phyloP scores from a whole-genome alignment of 2,888 invertebrate genomes.

The Argyra leucocephala region DNA sequence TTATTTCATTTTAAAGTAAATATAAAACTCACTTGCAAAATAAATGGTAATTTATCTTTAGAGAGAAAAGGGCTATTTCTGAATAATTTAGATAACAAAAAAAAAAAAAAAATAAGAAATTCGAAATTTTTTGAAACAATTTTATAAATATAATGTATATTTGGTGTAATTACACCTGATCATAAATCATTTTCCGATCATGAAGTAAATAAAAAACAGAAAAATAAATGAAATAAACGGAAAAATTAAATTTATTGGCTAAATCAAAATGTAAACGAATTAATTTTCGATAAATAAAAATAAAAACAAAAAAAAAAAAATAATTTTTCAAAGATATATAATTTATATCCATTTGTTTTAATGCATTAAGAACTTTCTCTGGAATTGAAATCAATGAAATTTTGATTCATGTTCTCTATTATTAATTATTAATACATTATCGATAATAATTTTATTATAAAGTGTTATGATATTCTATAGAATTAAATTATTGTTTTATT shows the following conservation, averaged over 20 bases:
- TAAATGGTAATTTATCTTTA: not conserved
- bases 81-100: not conserved
- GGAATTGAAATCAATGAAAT: too few species aligned
- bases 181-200: not conserved
- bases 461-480: too few species aligned
- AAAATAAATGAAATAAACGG: not conserved
- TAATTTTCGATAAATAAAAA: too few species aligned
- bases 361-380: too few species aligned
- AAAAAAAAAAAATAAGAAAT: not conserved
- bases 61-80: not conserved
- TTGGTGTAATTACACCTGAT: not conserved
- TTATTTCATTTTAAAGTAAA: not conserved
- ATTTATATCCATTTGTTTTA: too few species aligned
- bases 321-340: too few species aligned
- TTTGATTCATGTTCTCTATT: too few species aligned
- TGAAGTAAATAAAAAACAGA: not conserved
- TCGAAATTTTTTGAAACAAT: not conserved
- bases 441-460: too few species aligned
- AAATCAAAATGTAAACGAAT: too few species aligned
- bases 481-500: too few species aligned
- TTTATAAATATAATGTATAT: not conserved
- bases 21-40: not conserved
- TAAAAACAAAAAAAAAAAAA: too few species aligned
- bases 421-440: too few species aligned
- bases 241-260: not conserved